Evolutionary conservation across 2,113 vertebrate species (phyloP), one percentile per base, ranked within the genome.

Genomic region (Oreochromis niloticus): DNA sequence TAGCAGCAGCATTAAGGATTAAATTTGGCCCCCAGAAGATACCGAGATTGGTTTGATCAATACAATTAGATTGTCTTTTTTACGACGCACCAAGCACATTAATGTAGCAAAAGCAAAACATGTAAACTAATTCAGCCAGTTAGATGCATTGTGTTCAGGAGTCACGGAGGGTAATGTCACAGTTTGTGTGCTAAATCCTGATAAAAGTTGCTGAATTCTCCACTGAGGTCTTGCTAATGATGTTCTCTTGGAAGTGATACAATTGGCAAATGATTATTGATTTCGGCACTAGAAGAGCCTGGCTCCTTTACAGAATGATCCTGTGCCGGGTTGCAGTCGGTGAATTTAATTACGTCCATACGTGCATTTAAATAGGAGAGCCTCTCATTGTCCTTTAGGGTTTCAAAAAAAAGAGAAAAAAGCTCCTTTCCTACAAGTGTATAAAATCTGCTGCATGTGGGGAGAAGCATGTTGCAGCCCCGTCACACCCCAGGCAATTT

Each of bases 181-280:
- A 6, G 59, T 88, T 90, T 79, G 80, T 17, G 85, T 66, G 59
- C 89, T 89, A 91, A 92, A 89, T 73, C 73, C 78, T 82, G 55
- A 91, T 90, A 80, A 90, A 93, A 92, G 90, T 89, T 81, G 83
- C 19, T 82, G 73, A 88, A 88, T 87, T 85, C 87, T 89, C 88
- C 88, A 63, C 56, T 36, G 89, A 91, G 85, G 85, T 89, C 75
- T 85, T 50, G 50, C 88, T 94, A 94, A 93, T 91, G 90, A 90
- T 89, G 85, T 87, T 91, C 88, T 88, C 87, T 87, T 93, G 92
- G 93, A 94, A 81, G 83, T 54, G 89, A 89, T 84, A 89, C 92
- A 95, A 91, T 82, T 94, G 93, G 93, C 93, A 94, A 92, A 93
- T 92, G 87, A 89, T 93, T 93, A 95, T 93, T 94, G 94, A 94